Conservation (phyloP, 1,140 invertebrate species). For the Drosophila nasuta region DNA sequence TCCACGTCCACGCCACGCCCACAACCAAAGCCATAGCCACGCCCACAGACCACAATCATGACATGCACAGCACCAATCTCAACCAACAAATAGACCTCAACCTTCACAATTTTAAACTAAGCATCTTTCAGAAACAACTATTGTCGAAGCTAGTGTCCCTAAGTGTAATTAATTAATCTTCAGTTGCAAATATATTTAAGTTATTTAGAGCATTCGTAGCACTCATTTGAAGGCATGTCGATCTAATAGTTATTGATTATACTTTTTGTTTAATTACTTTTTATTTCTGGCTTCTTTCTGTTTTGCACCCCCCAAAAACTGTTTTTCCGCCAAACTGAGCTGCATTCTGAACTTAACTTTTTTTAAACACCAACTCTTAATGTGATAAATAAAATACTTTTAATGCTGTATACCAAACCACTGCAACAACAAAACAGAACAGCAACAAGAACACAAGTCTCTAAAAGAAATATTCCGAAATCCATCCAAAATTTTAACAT, state of each 20-base stretch:
- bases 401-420: constrained; percentile 11
- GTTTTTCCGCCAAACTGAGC: constrained; percentile 46
- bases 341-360: constrained; percentile 43
- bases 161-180: constrained; percentile 20
- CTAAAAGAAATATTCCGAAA: neutral
- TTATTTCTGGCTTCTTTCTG: constrained; percentile 70
- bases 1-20: constrained; percentile 37
- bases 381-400: constrained; percentile 14
- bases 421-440: constrained; percentile 7
- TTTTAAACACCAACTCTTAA: constrained; percentile 11
- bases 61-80: constrained; percentile 59
- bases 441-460: constrained; percentile 1
- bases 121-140: constrained; percentile 23
- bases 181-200: constrained; percentile 52
- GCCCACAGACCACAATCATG: constrained; percentile 58
- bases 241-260: constrained; percentile 37
- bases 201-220: constrained; percentile 45
- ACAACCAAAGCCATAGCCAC: constrained; percentile 42
- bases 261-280: constrained; percentile 4
- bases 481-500: neutral
- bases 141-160: constrained; percentile 14
- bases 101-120: constrained; percentile 11
- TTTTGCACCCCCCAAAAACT: constrained; percentile 51
- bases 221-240: constrained; percentile 32
- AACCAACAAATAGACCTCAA: neutral